phyloP scores from a whole-genome alignment of 2,797 vertebrate species.

The Tolypeutes matacus region DNA sequence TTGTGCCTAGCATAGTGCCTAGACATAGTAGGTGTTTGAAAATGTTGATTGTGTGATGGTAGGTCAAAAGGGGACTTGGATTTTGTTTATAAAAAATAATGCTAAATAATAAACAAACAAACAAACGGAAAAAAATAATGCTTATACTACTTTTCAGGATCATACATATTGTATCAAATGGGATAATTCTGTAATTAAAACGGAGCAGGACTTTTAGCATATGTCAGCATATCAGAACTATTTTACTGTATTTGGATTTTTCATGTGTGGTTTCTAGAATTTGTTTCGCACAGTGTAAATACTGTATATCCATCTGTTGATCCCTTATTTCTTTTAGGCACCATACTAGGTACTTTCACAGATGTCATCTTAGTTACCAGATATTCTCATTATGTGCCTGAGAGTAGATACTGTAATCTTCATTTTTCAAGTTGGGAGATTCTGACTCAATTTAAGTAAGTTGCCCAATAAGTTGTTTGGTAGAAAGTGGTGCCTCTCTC shows the following conservation, averaged over 20 bases:
- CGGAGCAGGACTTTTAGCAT: background rate
- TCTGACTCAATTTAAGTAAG: conserved; percentile 64
- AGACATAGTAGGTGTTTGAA: background rate
- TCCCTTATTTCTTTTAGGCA: conserved; percentile 8
- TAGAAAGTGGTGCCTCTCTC: conserved; percentile 13
- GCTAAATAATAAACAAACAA: no score
- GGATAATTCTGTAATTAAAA: conserved; percentile 47
- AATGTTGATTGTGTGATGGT: background rate
- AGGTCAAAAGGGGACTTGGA: conserved; percentile 9
- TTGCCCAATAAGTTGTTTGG: conserved; percentile 14
- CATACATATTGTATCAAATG: background rate
- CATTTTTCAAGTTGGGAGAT: background rate
- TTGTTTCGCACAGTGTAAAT: conserved; percentile 10
- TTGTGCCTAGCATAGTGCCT: background rate
- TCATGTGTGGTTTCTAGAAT: conserved; percentile 1
- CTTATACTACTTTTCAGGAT: conserved; percentile 13
- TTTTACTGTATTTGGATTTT: conserved; percentile 34
- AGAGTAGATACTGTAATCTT: background rate
- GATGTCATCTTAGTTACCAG: conserved; percentile 28
- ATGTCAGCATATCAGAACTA: background rate
- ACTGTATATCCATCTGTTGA: background rate
- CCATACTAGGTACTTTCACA: background rate
- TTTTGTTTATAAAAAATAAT: conserved; percentile 55
- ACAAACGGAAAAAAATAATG: no score
- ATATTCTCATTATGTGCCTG: background rate